Percentiles rank a stretch among this genome's conserved stretches.
phyloP scores from a whole-genome alignment of 2,113 vertebrate genomes.

The Pygoscelis antarcticus region DNA sequence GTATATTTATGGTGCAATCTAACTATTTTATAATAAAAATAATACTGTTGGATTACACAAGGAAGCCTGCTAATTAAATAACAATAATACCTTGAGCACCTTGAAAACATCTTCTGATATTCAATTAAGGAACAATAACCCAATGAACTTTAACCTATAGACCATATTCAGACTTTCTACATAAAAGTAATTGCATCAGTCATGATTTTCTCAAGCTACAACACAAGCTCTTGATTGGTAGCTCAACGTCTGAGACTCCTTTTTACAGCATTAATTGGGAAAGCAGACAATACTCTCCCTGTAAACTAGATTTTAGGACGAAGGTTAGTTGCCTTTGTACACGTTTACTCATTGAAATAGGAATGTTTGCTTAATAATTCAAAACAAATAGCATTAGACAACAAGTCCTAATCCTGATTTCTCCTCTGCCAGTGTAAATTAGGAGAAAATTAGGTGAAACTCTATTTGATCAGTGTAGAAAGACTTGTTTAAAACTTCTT shows the following conservation, averaged over 20 bases:
- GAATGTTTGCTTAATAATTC: slow-evolving; percentile 72
- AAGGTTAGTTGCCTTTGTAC: slow-evolving; percentile 71
- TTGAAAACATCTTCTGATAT: slow-evolving; percentile 64
- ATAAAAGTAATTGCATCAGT: slow-evolving; percentile 71
- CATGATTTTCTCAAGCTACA: slow-evolving; percentile 71
- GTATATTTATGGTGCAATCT: slow-evolving; percentile 10
- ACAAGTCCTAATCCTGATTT: slow-evolving; percentile 67
- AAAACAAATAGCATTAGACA: slow-evolving; percentile 69
- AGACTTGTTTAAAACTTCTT: slow-evolving; percentile 54
- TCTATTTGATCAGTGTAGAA: slow-evolving; percentile 44
- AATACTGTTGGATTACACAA: slow-evolving; percentile 16
- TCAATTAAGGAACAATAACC: slow-evolving; percentile 67
- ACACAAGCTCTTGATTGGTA: slow-evolving; percentile 58
- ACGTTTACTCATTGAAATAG: slow-evolving; percentile 65
- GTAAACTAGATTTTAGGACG: slow-evolving; percentile 65
- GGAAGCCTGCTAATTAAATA: slow-evolving; percentile 57
- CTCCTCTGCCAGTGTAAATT: slow-evolving; percentile 63
- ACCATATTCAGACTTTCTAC: slow-evolving; percentile 61
- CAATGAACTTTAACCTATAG: slow-evolving; percentile 56
- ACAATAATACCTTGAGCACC: slow-evolving; percentile 55
- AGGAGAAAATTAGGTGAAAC: slow-evolving; percentile 65
- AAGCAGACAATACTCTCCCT: slow-evolving; percentile 67
- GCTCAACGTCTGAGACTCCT: slow-evolving; percentile 54
- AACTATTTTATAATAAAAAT: slow-evolving; percentile 33
- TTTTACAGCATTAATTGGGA: slow-evolving; percentile 66